Percentiles rank a stretch among this genome's conserved stretches.
These are phyloP conservation scores for Phenacoccus solenopsis DNA, from an alignment of 1,140 invertebrate species.

Conservation along the genomic window DNA sequence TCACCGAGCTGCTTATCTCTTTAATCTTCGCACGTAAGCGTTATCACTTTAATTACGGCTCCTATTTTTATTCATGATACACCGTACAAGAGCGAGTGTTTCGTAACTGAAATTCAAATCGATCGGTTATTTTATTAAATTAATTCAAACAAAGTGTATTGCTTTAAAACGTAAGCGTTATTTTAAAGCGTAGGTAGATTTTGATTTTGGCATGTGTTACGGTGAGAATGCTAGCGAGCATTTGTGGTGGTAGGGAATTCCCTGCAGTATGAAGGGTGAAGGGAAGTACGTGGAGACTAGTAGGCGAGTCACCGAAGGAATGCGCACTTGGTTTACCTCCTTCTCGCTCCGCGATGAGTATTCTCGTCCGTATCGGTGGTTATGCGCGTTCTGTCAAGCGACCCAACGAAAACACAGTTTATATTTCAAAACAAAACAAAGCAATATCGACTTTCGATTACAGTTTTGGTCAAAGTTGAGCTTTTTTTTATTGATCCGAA, in stretches of 20 bases:
- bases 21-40: not conserved
- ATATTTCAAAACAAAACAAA: not conserved
- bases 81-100: not conserved
- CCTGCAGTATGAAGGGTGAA: not conserved
- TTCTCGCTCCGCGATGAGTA: not conserved
- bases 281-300: not conserved
- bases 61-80: not conserved
- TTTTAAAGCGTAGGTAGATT: conserved; percentile 2
- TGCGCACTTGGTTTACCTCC: not conserved
- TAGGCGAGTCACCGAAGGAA: conserved; percentile 11
- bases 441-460: not conserved
- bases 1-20: not conserved
- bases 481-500: no score
- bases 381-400: not conserved
- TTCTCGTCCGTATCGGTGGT: not conserved
- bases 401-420: not conserved
- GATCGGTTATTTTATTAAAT: not conserved
- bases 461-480: no score
- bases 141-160: not conserved
- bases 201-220: conserved; percentile 1
- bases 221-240: not conserved
- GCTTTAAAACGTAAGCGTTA: not conserved
- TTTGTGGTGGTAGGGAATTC: conserved; percentile 4
- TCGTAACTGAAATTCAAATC: not conserved
- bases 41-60: not conserved